These are phyloP conservation scores for Chloromyia formosa DNA, from an alignment of 2,888 invertebrate species.

Conservation along the genomic window DNA sequence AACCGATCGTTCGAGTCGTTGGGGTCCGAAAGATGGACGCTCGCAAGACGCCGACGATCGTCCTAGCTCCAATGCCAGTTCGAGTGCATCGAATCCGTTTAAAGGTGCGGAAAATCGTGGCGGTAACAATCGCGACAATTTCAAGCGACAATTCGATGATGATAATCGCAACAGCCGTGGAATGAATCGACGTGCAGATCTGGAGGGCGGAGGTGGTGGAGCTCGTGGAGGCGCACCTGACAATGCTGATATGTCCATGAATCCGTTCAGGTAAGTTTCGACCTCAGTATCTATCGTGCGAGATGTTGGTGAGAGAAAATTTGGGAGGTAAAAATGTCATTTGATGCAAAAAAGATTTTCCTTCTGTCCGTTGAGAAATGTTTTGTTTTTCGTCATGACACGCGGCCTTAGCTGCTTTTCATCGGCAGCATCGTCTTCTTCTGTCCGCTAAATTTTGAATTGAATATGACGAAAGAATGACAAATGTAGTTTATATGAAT, in stretches of 20 bases:
- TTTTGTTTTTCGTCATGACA: background rate
- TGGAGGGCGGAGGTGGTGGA: background rate
- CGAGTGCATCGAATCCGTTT: slow-evolving; percentile 8
- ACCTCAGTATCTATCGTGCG: background rate
- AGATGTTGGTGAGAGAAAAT: slow-evolving; percentile 3
- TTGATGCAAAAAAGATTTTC: slow-evolving; percentile 43
- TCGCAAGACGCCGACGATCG: background rate
- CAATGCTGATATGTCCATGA: slow-evolving; percentile 12
- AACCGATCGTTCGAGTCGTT: slow-evolving; percentile 10
- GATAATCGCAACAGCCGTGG: slow-evolving; percentile 17
- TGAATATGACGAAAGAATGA: background rate
- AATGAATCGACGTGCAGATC: slow-evolving; percentile 18
- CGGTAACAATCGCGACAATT: background rate
- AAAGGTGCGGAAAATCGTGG: background rate
- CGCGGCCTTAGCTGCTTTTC: too few relatives aligned
- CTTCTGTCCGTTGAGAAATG: background rate
- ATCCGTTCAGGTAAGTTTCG: slow-evolving; percentile 39
- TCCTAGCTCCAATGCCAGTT: background rate
- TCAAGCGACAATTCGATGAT: background rate
- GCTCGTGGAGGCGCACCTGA: background rate
- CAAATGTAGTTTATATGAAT: background rate
- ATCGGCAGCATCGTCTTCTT: too few relatives aligned
- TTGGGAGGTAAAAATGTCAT: slow-evolving; percentile 33
- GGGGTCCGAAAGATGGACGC: slow-evolving; percentile 6
- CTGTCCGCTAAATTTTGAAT: background rate